These are phyloP conservation scores for Liposcelis brunnea DNA, from an alignment of 2,888 invertebrate species.

Conservation along the genomic window DNA sequence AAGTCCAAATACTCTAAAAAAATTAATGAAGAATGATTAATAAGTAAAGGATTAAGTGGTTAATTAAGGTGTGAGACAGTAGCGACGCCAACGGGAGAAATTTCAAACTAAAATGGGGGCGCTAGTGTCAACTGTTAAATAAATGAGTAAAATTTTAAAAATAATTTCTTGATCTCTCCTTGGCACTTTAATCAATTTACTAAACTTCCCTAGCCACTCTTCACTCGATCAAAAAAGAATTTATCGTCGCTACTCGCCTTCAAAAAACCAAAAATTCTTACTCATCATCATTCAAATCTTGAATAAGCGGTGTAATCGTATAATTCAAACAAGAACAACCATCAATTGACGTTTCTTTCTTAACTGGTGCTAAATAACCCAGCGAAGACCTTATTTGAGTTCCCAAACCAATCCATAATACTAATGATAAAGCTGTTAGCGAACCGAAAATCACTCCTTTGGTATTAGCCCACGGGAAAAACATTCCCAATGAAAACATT, in stretches of 20 bases:
- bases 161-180: no score
- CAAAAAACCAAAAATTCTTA: no score
- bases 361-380: conserved; percentile 25
- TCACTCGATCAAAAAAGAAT: no score
- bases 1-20: conserved; percentile 22
- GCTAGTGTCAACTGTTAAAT: no score
- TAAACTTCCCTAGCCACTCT: no score
- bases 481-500: conserved; percentile 73
- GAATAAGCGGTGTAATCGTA: conserved; percentile 16
- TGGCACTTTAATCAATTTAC: no score
- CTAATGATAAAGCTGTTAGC: conserved; percentile 36
- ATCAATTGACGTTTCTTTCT: conserved; percentile 32
- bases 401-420: conserved; percentile 47
- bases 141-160: no score
- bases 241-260: no score
- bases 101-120: neutral
- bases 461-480: conserved; percentile 71
- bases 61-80: no score
- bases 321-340: conserved; percentile 34
- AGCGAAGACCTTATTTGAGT: conserved; percentile 33
- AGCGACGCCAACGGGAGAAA: neutral
- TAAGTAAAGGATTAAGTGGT: neutral
- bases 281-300: conserved; percentile 10
- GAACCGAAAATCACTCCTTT: conserved; percentile 50
- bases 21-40: conserved; percentile 3